These are phyloP conservation scores for Callinectes sapidus DNA, from an alignment of 2,888 invertebrate genomes.

Conservation along the genomic window DNA sequence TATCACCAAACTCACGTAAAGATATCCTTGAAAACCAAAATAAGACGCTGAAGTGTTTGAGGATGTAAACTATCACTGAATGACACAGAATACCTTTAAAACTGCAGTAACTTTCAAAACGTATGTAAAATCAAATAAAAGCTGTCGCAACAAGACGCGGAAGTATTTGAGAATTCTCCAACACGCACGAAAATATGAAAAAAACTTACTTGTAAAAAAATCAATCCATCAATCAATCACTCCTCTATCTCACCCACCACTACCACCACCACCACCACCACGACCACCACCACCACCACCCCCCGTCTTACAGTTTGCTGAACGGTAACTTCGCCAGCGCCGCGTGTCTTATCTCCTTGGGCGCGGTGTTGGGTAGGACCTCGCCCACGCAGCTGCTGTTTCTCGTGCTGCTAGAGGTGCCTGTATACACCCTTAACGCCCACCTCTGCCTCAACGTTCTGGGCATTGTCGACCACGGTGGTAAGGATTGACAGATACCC, in stretches of 20 bases:
- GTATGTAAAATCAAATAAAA: too few species aligned
- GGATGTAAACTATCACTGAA: too few species aligned
- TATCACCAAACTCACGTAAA: too few species aligned
- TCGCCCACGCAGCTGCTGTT: slow-evolving; percentile 87
- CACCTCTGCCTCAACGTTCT: slow-evolving; percentile 55
- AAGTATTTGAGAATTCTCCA: too few species aligned
- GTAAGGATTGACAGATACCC: slow-evolving; percentile 19
- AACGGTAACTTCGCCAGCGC: slow-evolving; percentile 91
- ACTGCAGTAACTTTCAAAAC: too few species aligned
- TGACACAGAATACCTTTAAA: too few species aligned
- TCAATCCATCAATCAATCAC: too few species aligned
- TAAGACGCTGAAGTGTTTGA: too few species aligned
- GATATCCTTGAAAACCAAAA: too few species aligned
- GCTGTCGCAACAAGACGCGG: too few species aligned
- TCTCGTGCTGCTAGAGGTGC: slow-evolving; percentile 84
- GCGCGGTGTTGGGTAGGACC: slow-evolving; percentile 88
- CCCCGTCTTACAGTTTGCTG: slow-evolving; percentile 78
- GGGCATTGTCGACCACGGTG: slow-evolving; percentile 53
- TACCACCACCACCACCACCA: neutral
- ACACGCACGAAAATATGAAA: too few species aligned
- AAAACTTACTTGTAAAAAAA: too few species aligned
- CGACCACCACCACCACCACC: neutral
- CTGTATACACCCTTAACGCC: slow-evolving; percentile 44
- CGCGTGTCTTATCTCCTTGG: slow-evolving; percentile 91
- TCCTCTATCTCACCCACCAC: neutral